Conservation (phyloP, 2,888 invertebrate species). For the Lacanobia wlatinum region DNA sequence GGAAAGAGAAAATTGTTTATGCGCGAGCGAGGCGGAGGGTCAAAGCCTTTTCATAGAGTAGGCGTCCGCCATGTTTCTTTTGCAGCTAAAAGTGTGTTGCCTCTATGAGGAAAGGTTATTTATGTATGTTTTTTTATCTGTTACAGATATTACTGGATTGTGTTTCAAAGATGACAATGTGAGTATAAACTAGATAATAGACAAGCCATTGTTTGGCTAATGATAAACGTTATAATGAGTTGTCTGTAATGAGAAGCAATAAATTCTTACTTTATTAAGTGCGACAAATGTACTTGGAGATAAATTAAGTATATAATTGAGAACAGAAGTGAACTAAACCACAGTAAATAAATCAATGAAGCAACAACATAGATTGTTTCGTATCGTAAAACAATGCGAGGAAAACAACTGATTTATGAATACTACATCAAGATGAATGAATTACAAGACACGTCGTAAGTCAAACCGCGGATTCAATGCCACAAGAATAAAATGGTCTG, state of each 20-base stretch:
- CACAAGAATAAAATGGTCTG: slow-evolving; percentile 15
- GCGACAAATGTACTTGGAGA: not conserved
- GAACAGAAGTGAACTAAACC: not conserved
- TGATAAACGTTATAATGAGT: slow-evolving; percentile 14
- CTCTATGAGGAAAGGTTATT: slow-evolving; percentile 49
- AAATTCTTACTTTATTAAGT: not conserved
- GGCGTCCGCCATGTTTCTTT: not conserved
- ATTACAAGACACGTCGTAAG: slow-evolving; percentile 10
- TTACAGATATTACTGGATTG: slow-evolving; percentile 39
- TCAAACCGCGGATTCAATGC: slow-evolving; percentile 7
- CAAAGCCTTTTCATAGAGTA: slow-evolving; percentile 79
- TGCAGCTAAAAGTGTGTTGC: slow-evolving; percentile 40
- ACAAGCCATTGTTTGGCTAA: slow-evolving; percentile 9
- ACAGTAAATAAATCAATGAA: not conserved
- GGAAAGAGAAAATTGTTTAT: slow-evolving; percentile 60
- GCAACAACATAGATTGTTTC: not conserved
- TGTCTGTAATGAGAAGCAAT: not conserved
- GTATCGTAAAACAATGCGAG: slow-evolving; percentile 3
- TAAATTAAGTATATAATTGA: not conserved
- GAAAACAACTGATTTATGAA: slow-evolving; percentile 25
- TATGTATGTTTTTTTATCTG: slow-evolving; percentile 2
- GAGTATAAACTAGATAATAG: slow-evolving; percentile 22
- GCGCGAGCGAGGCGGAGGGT: slow-evolving; percentile 71
- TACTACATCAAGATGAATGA: slow-evolving; percentile 16
- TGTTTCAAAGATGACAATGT: slow-evolving; percentile 39